These are phyloP conservation scores for Setipinna tenuifilis DNA, from an alignment of 2,797 vertebrate genomes.

Conservation along the genomic window DNA sequence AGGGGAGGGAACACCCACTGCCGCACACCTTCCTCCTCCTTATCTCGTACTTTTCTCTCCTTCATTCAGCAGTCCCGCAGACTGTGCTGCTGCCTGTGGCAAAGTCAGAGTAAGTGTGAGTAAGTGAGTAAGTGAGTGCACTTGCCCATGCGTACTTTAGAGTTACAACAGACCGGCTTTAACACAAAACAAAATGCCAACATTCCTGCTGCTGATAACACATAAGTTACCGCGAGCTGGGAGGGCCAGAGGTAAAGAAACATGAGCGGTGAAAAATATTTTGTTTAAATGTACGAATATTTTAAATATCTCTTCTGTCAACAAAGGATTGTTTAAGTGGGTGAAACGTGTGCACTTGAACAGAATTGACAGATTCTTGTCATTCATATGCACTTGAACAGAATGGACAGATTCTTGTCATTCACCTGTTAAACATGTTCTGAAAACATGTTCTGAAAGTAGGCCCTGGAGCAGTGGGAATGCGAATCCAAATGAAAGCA, in stretches of 20 bases:
- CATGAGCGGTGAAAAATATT: neutral
- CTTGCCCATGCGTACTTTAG: neutral
- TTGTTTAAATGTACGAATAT: neutral
- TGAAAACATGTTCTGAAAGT: no score
- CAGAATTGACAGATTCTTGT: neutral
- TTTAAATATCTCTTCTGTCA: neutral
- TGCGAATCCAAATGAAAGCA: no score
- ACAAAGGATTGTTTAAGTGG: neutral
- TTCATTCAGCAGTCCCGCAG: conserved; percentile 18
- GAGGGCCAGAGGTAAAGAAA: neutral
- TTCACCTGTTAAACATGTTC: no score
- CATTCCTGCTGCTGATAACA: neutral
- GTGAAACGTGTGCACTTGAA: neutral
- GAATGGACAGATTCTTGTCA: no score
- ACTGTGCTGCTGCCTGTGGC: neutral
- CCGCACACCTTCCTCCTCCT: conserved; percentile 29
- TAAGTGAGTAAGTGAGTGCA: neutral
- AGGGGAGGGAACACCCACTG: conserved; percentile 13
- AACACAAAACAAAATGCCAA: neutral
- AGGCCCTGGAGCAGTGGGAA: no score
- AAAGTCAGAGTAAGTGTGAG: neutral
- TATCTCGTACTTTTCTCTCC: conserved; percentile 33
- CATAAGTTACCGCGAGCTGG: neutral
- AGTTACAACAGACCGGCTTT: neutral
- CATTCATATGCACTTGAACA: no score